Base-by-base conservation (phyloP, 2,797 vertebrate genomes). In the Arremon brunneinucha region DNA sequence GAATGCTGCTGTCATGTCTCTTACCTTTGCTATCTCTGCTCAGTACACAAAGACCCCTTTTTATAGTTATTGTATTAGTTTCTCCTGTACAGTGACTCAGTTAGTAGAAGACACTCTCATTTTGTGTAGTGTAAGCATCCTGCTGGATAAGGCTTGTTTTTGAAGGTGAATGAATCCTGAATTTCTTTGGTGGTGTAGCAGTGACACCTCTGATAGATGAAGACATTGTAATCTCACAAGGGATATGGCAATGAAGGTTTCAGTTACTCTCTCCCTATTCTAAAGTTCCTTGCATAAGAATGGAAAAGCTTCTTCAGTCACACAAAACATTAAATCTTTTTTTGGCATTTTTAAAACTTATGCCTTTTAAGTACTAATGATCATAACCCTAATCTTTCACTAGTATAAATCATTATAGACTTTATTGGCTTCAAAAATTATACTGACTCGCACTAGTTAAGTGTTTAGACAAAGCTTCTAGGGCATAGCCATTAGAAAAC, bases 161-260 rank as follows among this genome's bases (percentile, higher is more conserved):
- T 87, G 91, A 88, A 94, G 49, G 77, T 32, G 22, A 88, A 55
- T 49, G 49, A 68, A 87, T 79, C 76, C 60, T 64, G 26, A 43
- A 68, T 82, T 88, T 95, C 59, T 94, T 72, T 74, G 46, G 30
- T 75, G 63, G 74, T 87, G 67, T 84, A 72, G 83, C 80, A 88
- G 83, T 90, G 89, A 91, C 64, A 60, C 59, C 80, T 90, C 65
- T 88, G 91, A 93, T 43, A 82, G 44, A 46, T 0, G 1, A 74
- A 34, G 63, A 76, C 52, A 35, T 52, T 67, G 67, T 91, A 56
- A 70, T 74, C 23, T 85, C 32, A 39, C 81, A 52, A 78, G 44
- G 24, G 5, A 53, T 77, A 71, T 35, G 16, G 52, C 46, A 84
- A 68, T 19, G 11, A 60, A 79, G 24, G 23, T 59, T 84, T 82